A percentile compares a stretch with the other conserved stretches of the same genome.
These are phyloP conservation scores for Telmatherina bonti DNA, from an alignment of 2,797 vertebrate genomes.

Conservation along the genomic window DNA sequence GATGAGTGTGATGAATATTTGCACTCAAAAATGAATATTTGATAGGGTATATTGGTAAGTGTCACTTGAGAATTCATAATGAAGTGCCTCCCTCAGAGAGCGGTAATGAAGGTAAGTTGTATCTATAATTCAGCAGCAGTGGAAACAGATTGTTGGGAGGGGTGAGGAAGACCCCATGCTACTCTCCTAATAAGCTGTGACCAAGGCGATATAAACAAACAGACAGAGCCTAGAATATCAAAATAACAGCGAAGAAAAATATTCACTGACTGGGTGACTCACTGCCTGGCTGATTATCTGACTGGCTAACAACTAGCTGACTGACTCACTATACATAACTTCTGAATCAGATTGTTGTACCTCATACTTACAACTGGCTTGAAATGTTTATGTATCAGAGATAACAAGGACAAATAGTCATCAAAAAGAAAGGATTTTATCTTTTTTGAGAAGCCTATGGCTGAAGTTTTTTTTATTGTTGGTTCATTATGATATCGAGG, in stretches of 20 bases:
- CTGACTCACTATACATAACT: slow-evolving; percentile 8
- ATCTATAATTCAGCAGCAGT: slow-evolving; percentile 77
- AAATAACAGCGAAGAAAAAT: slow-evolving; percentile 9
- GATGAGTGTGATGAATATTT: slow-evolving; percentile 8
- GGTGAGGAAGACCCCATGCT: slow-evolving; percentile 41
- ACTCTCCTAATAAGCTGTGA: slow-evolving; percentile 58
- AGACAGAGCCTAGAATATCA: slow-evolving; percentile 18
- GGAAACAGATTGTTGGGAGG: slow-evolving; percentile 41
- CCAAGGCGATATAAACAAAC: slow-evolving; percentile 37
- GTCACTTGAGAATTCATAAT: slow-evolving; percentile 39
- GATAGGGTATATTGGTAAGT: slow-evolving; percentile 9
- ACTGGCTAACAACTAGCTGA: slow-evolving; percentile 28
- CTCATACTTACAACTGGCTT: not conserved
- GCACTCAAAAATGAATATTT: slow-evolving; percentile 18
- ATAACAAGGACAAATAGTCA: not conserved
- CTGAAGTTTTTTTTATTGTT: not conserved
- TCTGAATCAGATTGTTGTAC: not conserved
- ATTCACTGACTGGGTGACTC: slow-evolving; percentile 15
- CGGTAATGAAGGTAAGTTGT: slow-evolving; percentile 66
- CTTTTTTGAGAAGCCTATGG: not conserved
- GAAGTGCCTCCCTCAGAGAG: slow-evolving; percentile 35
- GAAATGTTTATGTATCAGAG: not conserved
- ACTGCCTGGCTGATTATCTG: slow-evolving; percentile 12
- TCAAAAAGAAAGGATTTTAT: not conserved
- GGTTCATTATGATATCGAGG: not conserved